phyloP scores from a whole-genome alignment of 2,113 vertebrate genomes.

The Psilopsiagon aurifrons region DNA sequence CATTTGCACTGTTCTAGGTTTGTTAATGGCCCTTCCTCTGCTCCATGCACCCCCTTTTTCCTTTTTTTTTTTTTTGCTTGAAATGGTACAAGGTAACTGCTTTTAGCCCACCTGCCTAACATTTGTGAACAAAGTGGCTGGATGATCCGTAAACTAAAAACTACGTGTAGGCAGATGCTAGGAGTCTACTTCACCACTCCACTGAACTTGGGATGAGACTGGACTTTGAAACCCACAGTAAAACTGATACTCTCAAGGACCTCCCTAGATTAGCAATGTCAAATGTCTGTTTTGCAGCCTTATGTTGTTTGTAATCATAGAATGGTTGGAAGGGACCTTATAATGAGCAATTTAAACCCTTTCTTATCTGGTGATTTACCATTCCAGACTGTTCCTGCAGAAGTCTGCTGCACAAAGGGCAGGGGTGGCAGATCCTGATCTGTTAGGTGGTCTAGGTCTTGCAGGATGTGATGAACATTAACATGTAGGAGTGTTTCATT shows the following conservation, averaged over 20 bases:
- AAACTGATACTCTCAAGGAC: background rate
- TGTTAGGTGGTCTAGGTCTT: background rate
- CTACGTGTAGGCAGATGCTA: background rate
- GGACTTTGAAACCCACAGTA: background rate
- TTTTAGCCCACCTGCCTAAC: background rate
- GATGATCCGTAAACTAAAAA: background rate
- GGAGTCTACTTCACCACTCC: background rate
- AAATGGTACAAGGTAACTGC: background rate
- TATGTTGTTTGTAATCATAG: background rate
- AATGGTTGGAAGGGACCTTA: background rate
- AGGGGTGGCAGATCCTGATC: background rate
- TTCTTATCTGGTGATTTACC: background rate
- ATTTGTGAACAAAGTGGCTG: background rate
- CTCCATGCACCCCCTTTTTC: background rate
- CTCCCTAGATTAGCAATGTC: background rate
- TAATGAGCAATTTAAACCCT: background rate
- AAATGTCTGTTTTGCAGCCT: background rate
- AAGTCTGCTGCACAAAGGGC: background rate
- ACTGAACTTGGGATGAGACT: background rate
- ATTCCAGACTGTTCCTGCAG: background rate
- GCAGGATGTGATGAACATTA: background rate
- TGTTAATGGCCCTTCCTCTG: background rate
- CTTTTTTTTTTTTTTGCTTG: background rate
- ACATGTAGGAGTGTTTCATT: background rate
- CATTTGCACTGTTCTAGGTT: background rate